Percentiles rank a stretch among this genome's conserved stretches.
phyloP scores from a whole-genome alignment of 1,140 invertebrate species.

The Rhagoletis zephyria region DNA sequence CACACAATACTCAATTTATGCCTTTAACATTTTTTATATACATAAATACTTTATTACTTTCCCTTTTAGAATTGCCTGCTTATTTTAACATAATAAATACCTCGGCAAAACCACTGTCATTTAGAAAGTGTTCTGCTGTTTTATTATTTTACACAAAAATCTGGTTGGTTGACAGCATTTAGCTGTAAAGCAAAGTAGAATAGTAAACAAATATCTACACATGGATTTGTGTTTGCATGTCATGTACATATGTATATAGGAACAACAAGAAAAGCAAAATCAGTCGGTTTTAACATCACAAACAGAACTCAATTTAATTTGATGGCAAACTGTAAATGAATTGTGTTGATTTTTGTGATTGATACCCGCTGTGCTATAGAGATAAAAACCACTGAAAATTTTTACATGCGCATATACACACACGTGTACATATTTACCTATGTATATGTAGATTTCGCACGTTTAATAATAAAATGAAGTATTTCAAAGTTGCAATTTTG shows the following conservation, averaged over 20 bases:
- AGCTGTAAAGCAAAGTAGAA: neutral
- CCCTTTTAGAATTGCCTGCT: no score
- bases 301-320: constrained; percentile 53
- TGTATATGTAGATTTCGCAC: neutral
- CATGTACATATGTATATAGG: neutral
- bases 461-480: no score
- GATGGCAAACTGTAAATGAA: constrained; percentile 53
- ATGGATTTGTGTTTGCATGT: no score
- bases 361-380: constrained; percentile 19
- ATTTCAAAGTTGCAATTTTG: no score
- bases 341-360: constrained; percentile 53
- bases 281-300: constrained; percentile 23
- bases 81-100: no score
- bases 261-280: constrained; percentile 9
- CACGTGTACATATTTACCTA: neutral
- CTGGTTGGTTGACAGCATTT: constrained; percentile 35
- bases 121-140: neutral
- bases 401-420: neutral
- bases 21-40: no score
- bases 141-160: neutral
- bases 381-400: neutral
- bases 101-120: neutral
- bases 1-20: no score
- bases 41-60: no score
- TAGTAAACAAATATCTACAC: neutral